Base-by-base conservation (phyloP, 1,140 invertebrate genomes). In the Eupeodes corollae region DNA sequence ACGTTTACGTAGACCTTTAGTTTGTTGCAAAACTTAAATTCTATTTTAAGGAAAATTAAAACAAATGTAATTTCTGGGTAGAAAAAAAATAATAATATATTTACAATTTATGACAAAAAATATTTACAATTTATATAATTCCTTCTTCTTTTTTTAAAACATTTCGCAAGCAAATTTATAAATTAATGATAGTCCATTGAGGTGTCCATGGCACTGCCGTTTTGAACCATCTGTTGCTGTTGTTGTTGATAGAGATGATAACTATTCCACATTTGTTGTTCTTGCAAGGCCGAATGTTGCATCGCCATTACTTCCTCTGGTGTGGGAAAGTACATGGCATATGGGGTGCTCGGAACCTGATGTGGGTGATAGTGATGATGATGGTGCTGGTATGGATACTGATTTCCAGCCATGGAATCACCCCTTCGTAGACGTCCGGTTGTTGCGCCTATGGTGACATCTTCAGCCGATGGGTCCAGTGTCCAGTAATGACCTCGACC, bases 401-500 rank as follows among this genome's bases (percentile, higher is more conserved):
- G 21, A 26, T 26, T 26, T 26, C 21, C 2, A 56, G n/a, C 13
- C 49, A 34, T 15, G 52, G 8, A 21, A 42, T 55, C 55, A 40
- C 44, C 51, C 16, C 60, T 55, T 11, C 61, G 49, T 21, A 63
- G 42, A 0, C 60, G 56, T 9, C 61, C 59, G 3, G 56, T 63
- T 0, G 58, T 63, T 51, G 61, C 59, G 12, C 59, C 59, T 42
- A 60, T 61, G 26, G 61, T 63, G 30, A 59, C n/a, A 30, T 64
- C 59, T 21, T 64, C 57, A 16, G 59, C 56, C 42, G 61, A 61
- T 0, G 58, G 53, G 54, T 64, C 57, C 13, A 64, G 15, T 0
- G 61, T 52, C 61, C 61, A 64, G 42, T 64, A 64, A n/a, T 64
- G 59, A 11, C 61, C 61, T 12, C 61, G 53, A 8, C 61, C 61